Base-by-base conservation (phyloP, 2,797 vertebrate species). In the Tokudaia tokunoshimensis region DNA sequence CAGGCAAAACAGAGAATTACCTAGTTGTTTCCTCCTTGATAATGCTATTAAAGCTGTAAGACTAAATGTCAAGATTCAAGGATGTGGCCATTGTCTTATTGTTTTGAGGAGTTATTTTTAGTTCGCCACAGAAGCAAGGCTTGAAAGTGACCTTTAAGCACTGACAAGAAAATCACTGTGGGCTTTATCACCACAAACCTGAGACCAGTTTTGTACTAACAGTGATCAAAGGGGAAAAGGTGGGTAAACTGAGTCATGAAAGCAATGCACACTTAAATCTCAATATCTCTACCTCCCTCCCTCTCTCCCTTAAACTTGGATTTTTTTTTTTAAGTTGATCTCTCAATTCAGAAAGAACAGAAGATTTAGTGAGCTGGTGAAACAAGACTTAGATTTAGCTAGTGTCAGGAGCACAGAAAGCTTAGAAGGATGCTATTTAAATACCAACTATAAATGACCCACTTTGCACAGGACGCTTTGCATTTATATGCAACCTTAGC, bases 1-100 rank as follows among this genome's bases (percentile, higher is more conserved):
- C 92, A 95, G 92, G 72, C 75, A 96, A 96, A 96, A 97, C 2
- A 98, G 75, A 96, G 65, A 94, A 83, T 95, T 91, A 4, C 70
- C 89, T 61, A 93, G 24, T 17, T 92, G 96, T 34, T 97, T 12
- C 88, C 92, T 88, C 86, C 95, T 12, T 89, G 70, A 96, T 91
- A 98, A 94, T 76, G 91, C 96, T 98, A 98, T 97, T 96, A 95
- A 97, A 98, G 92, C 59, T 24, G 65, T 91, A 92, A 96, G 83
- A 98, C 97, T 98, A 98, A 98, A 98, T 98, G 90, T 98, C 98
- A 98, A 97, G 95, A 97, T 93, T 94, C 90, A 98, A 98, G 97
- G 98, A 97, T 95, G 81, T 92, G 57, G 82, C 65, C 95, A 97
- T 70, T 97, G 67, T 97, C 88, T 59, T 72, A 81, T 92, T 95